Conservation (phyloP, 2,113 vertebrate genomes). For the Larimichthys polyactis region DNA sequence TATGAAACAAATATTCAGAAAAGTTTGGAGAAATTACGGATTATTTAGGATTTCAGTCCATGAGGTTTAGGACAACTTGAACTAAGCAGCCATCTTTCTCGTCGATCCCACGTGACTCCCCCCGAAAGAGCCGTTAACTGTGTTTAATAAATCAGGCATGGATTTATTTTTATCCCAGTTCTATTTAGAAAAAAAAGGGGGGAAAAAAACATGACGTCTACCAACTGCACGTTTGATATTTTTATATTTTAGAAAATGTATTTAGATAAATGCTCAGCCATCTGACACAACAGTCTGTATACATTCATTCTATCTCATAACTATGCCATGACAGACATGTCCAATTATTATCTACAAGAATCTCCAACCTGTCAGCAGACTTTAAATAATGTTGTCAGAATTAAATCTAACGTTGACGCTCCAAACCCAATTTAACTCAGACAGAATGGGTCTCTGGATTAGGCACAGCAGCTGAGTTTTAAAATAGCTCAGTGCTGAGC, state of each 20-base stretch:
- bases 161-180: background rate
- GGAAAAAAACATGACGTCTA: background rate
- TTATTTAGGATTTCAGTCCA: too few species aligned
- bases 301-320: background rate
- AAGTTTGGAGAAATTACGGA: too few species aligned
- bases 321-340: conserved; percentile 3
- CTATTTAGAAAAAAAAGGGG: too few species aligned
- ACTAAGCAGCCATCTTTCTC: too few species aligned
- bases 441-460: conserved; percentile 47
- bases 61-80: too few species aligned
- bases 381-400: conserved; percentile 49
- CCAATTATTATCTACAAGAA: background rate
- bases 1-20: too few species aligned
- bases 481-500: conserved; percentile 64
- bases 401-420: conserved; percentile 44
- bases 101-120: too few species aligned
- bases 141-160: background rate
- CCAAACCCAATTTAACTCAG: conserved; percentile 67
- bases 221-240: background rate
- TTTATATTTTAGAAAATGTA: background rate
- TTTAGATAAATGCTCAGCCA: background rate
- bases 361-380: conserved; percentile 21
- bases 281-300: background rate
- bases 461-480: conserved; percentile 66
- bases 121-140: background rate